Conservation (phyloP, 2,113 vertebrate species). For the Bolborhynchus lineola region DNA sequence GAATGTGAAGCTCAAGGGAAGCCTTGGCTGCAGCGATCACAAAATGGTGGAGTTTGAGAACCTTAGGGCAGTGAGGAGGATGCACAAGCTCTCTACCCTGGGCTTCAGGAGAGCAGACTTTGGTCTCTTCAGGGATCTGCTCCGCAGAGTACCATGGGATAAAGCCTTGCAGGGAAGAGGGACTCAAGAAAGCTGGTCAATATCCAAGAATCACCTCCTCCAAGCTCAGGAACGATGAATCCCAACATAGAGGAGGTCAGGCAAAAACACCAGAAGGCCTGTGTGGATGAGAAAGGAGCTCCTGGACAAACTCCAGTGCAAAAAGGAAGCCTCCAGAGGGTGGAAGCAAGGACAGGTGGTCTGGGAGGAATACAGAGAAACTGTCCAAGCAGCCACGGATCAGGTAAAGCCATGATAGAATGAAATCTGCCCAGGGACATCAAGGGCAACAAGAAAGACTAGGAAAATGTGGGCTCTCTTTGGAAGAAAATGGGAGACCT, state of each 20-base stretch:
- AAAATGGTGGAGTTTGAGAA: neutral
- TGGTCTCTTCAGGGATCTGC: neutral
- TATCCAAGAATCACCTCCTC: neutral
- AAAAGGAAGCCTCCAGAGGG: neutral
- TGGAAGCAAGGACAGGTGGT: neutral
- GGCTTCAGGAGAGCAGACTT: neutral
- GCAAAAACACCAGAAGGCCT: neutral
- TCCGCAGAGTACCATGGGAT: neutral
- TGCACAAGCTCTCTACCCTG: neutral
- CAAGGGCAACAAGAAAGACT: neutral
- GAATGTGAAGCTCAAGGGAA: neutral
- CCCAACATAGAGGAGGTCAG: neutral
- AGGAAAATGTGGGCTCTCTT: neutral
- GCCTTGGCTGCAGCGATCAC: neutral
- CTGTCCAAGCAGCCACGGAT: neutral
- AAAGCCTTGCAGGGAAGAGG: neutral
- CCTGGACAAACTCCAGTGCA: neutral
- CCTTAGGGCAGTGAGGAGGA: neutral
- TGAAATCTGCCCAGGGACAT: neutral
- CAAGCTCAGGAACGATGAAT: neutral
- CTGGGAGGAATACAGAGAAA: neutral
- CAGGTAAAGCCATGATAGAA: neutral
- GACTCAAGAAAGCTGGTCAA: neutral
- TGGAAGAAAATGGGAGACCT: neutral
- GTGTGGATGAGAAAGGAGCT: neutral